Percentiles rank a stretch among this genome's conserved stretches.
phyloP scores from a whole-genome alignment of 2,797 vertebrate genomes.

The Notamacropus eugenii region DNA sequence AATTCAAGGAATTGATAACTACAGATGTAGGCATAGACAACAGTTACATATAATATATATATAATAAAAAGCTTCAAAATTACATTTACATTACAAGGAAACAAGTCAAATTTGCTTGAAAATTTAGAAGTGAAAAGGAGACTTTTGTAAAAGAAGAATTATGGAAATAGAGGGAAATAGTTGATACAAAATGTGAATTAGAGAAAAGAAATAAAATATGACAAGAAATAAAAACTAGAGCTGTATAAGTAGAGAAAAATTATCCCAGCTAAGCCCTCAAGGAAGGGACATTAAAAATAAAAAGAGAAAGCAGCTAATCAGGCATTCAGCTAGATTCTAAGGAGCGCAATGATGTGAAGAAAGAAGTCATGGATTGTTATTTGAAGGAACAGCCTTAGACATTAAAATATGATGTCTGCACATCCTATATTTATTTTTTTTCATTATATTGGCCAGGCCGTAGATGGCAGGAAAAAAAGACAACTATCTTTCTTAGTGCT shows the following conservation, averaged over 20 bases:
- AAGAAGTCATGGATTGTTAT: constrained; percentile 3
- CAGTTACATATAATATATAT: not conserved
- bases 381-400: constrained; percentile 6
- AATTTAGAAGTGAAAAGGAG: not conserved
- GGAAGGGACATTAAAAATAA: constrained; percentile 45
- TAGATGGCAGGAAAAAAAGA: not conserved
- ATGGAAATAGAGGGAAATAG: not conserved
- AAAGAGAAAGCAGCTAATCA: constrained; percentile 24
- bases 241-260: not conserved
- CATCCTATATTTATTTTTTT: constrained; percentile 53
- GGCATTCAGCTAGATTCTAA: constrained; percentile 40
- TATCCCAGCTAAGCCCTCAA: not conserved
- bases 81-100: constrained; percentile 23
- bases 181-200: not conserved
- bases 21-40: not conserved
- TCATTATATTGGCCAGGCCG: not conserved
- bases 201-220: constrained; percentile 25
- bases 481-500: constrained; percentile 4
- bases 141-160: not conserved
- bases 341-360: not conserved
- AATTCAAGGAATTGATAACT: not conserved
- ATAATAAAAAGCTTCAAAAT: not conserved
- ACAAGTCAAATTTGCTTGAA: not conserved
- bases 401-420: constrained; percentile 11
- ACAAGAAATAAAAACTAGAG: constrained; percentile 8